A percentile compares a stretch with the other conserved stretches of the same genome.
phyloP scores from a whole-genome alignment of 2,888 invertebrate genomes.

The Meganola albula region DNA sequence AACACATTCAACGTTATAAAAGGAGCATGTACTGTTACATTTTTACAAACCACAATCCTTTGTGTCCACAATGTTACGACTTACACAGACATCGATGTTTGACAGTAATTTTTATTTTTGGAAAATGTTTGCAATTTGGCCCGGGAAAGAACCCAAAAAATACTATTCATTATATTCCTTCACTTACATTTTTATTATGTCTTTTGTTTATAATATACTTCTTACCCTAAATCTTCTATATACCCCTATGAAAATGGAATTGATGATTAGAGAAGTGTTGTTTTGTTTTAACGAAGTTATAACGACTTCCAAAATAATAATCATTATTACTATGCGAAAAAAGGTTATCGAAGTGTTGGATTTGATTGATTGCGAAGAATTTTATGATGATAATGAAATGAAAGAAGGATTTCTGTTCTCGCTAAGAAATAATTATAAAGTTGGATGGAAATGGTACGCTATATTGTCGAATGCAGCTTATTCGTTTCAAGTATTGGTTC shows the following conservation, averaged over 20 bases:
- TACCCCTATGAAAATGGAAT: constrained; percentile 48
- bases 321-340: constrained; percentile 41
- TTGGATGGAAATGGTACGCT: constrained; percentile 33
- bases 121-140: constrained; percentile 53
- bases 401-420: constrained; percentile 34
- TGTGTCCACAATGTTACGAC: constrained; percentile 14
- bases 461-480: constrained; percentile 37
- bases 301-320: constrained; percentile 45
- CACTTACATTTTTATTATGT: constrained; percentile 36
- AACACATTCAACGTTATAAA: constrained; percentile 21
- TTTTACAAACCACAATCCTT: not conserved
- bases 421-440: constrained; percentile 32
- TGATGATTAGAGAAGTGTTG: constrained; percentile 50
- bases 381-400: constrained; percentile 36
- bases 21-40: constrained; percentile 2
- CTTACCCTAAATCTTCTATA: constrained; percentile 48
- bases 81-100: constrained; percentile 40
- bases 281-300: constrained; percentile 51
- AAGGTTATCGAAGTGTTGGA: constrained; percentile 42
- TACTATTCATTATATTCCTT: constrained; percentile 47
- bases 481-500: constrained; percentile 34
- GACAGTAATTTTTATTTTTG: constrained; percentile 37
- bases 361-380: constrained; percentile 45
- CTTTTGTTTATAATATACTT: constrained; percentile 42
- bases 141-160: constrained; percentile 32